phyloP scores from a whole-genome alignment of 2,888 invertebrate species.

The Vannuccia rotundouncinata region DNA sequence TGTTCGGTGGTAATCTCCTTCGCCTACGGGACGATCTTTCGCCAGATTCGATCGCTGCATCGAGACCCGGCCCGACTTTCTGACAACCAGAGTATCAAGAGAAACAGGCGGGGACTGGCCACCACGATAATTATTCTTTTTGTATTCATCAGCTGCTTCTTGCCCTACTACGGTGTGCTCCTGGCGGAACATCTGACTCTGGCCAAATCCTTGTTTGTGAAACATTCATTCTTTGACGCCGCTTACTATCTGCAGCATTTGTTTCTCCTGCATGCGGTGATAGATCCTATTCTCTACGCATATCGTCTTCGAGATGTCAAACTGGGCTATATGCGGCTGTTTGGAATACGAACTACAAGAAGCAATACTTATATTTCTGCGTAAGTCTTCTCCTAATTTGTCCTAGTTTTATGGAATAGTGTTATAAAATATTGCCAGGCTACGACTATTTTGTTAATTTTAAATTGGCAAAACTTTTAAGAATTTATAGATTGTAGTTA shows the following conservation, averaged over 20 bases:
- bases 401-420: no score
- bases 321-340: constrained; percentile 12
- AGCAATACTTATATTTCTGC: background rate
- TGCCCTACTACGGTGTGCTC: constrained; percentile 18
- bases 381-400: no score
- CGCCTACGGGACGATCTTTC: constrained; percentile 18
- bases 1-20: background rate
- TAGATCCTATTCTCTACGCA: constrained; percentile 28
- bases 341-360: background rate
- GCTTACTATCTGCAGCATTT: background rate
- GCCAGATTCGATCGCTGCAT: constrained; percentile 23
- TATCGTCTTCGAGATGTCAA: constrained; percentile 28
- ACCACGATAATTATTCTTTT: constrained; percentile 28
- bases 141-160: constrained; percentile 14
- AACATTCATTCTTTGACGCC: background rate
- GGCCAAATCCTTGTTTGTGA: background rate
- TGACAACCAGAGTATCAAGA: constrained; percentile 8
- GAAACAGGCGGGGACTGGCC: constrained; percentile 21
- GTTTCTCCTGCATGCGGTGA: background rate
- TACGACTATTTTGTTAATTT: no score
- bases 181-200: background rate
- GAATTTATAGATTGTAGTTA: no score
- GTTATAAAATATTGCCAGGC: no score
- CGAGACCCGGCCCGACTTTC: constrained; percentile 13
- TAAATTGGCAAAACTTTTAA: no score